A percentile compares a stretch with the other conserved stretches of the same genome.
phyloP scores from a whole-genome alignment of 1,140 invertebrate species.

The Tribolium castaneum region DNA sequence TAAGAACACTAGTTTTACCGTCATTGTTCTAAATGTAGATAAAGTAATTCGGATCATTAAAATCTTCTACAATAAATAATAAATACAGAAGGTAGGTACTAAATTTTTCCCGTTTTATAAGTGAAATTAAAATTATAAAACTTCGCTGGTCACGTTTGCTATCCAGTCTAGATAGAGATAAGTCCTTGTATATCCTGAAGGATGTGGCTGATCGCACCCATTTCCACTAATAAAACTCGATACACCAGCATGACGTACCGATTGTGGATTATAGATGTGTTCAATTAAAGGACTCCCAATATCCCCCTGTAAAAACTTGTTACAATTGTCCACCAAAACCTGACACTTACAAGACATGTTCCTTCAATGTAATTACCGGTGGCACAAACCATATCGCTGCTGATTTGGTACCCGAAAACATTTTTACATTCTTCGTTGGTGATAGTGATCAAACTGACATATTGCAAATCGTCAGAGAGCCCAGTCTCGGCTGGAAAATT shows the following conservation, averaged over 20 bases:
- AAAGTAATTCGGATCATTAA: too few species aligned
- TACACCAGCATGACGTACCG: not conserved
- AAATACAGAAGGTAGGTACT: too few species aligned
- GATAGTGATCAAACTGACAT: not conserved
- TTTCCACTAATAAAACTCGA: conserved; percentile 7
- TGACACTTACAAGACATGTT: not conserved
- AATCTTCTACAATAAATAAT: too few species aligned
- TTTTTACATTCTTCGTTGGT: conserved; percentile 1
- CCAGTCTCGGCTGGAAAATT: not conserved
- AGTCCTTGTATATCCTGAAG: conserved; percentile 7
- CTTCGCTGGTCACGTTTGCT: not conserved
- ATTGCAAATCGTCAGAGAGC: not conserved
- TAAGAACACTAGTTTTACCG: too few species aligned
- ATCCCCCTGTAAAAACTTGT: not conserved
- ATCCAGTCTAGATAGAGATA: conserved; percentile 6
- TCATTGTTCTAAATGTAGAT: too few species aligned
- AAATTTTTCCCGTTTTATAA: too few species aligned
- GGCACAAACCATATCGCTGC: conserved; percentile 12
- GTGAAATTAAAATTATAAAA: not conserved
- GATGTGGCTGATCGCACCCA: conserved; percentile 5
- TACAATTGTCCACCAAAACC: not conserved
- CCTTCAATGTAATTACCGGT: conserved; percentile 16
- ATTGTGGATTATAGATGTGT: not conserved
- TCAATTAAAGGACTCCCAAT: conserved; percentile 11
- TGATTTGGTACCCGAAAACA: not conserved